Evolutionary conservation across 2,113 vertebrate species (phyloP).

Genomic region (Hippolais icterina): DNA sequence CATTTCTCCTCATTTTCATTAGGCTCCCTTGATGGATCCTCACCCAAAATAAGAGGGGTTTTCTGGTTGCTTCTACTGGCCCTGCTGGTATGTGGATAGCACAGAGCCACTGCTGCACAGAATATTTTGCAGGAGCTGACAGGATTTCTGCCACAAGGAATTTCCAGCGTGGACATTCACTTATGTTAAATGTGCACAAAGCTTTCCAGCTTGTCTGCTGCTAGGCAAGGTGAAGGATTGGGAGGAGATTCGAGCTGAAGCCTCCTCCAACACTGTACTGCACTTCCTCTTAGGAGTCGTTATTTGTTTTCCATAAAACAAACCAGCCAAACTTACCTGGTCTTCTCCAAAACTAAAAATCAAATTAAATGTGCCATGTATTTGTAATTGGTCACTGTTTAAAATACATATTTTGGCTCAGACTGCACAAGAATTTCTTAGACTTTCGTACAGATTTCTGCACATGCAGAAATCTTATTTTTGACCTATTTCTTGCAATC

Average conservation of each 20-base stretch:
- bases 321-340: not conserved
- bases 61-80: not conserved
- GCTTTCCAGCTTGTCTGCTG: not conserved
- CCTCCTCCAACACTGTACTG: not conserved
- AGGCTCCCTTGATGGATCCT: not conserved
- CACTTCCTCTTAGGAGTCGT: not conserved
- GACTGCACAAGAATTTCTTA: not conserved
- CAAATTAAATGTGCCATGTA: not conserved
- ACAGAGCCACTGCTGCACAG: not conserved
- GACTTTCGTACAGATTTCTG: not conserved
- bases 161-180: not conserved
- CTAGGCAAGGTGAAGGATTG: not conserved
- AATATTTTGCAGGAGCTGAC: not conserved
- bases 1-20: not conserved
- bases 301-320: not conserved
- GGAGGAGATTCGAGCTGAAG: not conserved
- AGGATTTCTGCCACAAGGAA: not conserved
- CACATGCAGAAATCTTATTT: not conserved
- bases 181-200: not conserved
- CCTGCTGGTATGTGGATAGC: not conserved
- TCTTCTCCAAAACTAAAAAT: not conserved
- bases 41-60: not conserved
- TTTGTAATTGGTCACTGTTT: not conserved
- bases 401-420: not conserved
- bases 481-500: not conserved